phyloP scores from a whole-genome alignment of 2,888 invertebrate genomes.

The Parnassius smintheus region DNA sequence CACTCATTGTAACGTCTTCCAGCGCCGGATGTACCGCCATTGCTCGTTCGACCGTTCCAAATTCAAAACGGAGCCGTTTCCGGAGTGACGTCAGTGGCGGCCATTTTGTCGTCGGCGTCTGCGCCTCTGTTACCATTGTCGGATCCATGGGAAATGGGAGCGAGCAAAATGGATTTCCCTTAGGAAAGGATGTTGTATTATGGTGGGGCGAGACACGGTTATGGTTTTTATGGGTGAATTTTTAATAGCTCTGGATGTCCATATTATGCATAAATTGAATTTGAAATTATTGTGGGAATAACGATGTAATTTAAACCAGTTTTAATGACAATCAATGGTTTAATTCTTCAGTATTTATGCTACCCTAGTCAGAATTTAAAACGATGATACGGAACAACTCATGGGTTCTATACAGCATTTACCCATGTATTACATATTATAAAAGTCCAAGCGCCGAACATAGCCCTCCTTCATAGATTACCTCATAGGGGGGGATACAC shows the following conservation, averaged over 20 bases:
- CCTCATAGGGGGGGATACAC: too few relatives aligned
- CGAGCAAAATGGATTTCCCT: conserved; percentile 60
- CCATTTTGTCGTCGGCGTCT: conserved; percentile 59
- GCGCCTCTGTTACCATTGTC: conserved; percentile 45
- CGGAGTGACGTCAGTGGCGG: conserved; percentile 72
- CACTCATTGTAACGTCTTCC: conserved; percentile 78
- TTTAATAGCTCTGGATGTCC: conserved; percentile 8
- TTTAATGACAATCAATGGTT: too few relatives aligned
- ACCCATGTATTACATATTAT: too few relatives aligned
- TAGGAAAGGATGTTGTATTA: conserved; percentile 57
- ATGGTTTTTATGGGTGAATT: conserved; percentile 26
- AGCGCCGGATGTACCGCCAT: conserved; percentile 77
- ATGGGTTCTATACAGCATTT: too few relatives aligned
- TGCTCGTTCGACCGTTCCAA: conserved; percentile 76
- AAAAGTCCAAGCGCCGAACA: too few relatives aligned
- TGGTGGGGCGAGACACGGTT: conserved; percentile 11
- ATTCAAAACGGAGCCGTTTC: conserved; percentile 80
- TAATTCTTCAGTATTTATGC: too few relatives aligned
- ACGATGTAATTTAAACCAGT: too few relatives aligned
- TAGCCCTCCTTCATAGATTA: too few relatives aligned
- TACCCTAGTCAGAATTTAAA: too few relatives aligned
- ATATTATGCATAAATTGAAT: background rate
- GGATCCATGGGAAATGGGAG: conserved; percentile 66
- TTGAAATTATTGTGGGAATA: background rate
- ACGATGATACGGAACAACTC: too few relatives aligned